These are phyloP conservation scores for Hetaerina americana DNA, from an alignment of 1,140 invertebrate genomes.

Conservation along the genomic window DNA sequence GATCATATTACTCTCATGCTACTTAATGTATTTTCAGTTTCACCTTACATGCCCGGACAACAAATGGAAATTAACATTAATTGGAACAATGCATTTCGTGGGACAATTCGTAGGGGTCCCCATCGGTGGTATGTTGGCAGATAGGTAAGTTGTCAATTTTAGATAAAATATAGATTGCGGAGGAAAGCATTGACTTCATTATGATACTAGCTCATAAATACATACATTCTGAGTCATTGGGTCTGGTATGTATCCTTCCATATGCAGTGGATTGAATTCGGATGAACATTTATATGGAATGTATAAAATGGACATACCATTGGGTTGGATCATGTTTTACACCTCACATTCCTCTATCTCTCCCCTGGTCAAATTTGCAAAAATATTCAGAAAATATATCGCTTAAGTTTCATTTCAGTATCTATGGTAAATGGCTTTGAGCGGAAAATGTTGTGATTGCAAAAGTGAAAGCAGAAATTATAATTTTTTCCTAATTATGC, in stretches of 20 bases:
- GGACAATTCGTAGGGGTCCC: constrained; percentile 1
- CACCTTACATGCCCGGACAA: background rate
- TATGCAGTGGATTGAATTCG: background rate
- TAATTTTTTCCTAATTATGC: too few relatives aligned
- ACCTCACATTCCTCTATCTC: too few relatives aligned
- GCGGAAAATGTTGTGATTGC: too few relatives aligned
- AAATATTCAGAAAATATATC: too few relatives aligned
- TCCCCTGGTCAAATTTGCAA: too few relatives aligned
- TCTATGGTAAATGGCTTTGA: too few relatives aligned
- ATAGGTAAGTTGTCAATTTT: background rate
- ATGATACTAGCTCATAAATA: background rate
- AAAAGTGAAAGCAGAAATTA: too few relatives aligned
- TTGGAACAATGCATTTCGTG: background rate
- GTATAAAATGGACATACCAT: background rate
- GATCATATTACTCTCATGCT: background rate
- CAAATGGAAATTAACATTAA: constrained; percentile 6
- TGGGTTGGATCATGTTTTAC: too few relatives aligned
- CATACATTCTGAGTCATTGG: background rate
- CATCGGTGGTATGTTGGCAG: constrained; percentile 2
- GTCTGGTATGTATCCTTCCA: background rate
- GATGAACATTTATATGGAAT: background rate
- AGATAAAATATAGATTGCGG: background rate
- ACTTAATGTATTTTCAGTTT: background rate
- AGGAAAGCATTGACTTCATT: too few relatives aligned
- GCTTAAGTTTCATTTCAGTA: too few relatives aligned